Evolutionary conservation across 2,888 invertebrate species (phyloP).

Genomic region (Leistus spinibarbis): DNA sequence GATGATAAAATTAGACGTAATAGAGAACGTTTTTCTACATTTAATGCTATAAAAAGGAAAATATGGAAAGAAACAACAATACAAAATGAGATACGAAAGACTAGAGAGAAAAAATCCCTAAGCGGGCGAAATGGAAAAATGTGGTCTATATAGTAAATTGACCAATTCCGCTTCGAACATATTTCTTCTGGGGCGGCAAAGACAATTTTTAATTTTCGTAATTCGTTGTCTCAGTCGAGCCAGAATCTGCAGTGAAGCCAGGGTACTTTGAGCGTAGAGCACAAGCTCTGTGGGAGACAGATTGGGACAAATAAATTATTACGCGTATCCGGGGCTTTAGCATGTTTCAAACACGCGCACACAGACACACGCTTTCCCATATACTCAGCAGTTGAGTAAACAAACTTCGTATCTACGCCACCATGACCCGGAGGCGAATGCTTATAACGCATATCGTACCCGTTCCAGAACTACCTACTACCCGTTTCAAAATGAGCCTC

Average conservation of each 20-base stretch:
- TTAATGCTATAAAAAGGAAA: not conserved
- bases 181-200: not conserved
- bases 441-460: not conserved
- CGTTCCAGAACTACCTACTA: too few species aligned
- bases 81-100: not conserved
- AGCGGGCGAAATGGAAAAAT: not conserved
- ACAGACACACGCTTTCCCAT: not conserved
- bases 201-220: not conserved
- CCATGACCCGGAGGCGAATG: not conserved
- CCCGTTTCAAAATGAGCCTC: not conserved
- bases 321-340: not conserved
- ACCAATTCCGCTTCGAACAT: not conserved
- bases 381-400: not conserved
- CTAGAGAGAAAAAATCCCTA: not conserved
- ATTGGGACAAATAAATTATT: slow-evolving; percentile 8
- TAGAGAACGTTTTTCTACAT: not conserved
- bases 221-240: not conserved
- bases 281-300: slow-evolving; percentile 3
- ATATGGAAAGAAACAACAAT: not conserved
- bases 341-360: not conserved
- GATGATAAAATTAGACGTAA: too few species aligned
- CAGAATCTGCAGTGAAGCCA: not conserved
- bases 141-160: not conserved
- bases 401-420: not conserved
- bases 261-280: not conserved